phyloP scores from a whole-genome alignment of 2,888 invertebrate genomes.

The Eupithecia dodoneata region DNA sequence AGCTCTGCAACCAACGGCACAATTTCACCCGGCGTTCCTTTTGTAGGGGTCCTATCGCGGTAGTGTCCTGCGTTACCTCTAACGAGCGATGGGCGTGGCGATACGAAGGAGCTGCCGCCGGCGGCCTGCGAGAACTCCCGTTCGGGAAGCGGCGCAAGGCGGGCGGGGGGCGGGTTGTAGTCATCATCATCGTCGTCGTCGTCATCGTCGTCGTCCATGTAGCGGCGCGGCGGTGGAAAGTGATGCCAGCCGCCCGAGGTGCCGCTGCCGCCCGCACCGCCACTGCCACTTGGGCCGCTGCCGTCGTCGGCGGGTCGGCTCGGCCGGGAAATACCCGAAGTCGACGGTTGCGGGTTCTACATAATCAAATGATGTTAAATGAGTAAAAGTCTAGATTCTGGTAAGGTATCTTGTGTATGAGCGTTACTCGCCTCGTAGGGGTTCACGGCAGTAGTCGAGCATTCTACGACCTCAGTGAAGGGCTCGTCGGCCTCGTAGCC shows the following conservation, averaged over 20 bases:
- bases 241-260: slow-evolving; percentile 16
- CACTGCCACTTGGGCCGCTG: slow-evolving; percentile 9
- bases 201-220: slow-evolving; percentile 36
- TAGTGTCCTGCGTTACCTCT: slow-evolving; percentile 13
- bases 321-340: slow-evolving; percentile 54
- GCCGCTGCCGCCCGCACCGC: slow-evolving; percentile 1
- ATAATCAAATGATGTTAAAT: neutral
- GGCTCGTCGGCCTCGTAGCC: slow-evolving; percentile 57
- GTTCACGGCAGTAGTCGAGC: neutral
- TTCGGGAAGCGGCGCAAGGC: slow-evolving; percentile 71
- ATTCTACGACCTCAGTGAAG: neutral
- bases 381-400: neutral
- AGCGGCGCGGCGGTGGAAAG: slow-evolving; percentile 25
- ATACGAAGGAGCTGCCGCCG: slow-evolving; percentile 57
- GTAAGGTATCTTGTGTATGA: neutral
- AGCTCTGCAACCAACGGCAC: slow-evolving; percentile 12
- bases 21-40: neutral
- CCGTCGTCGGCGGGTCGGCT: slow-evolving; percentile 12
- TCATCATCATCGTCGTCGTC: slow-evolving; percentile 36
- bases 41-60: neutral
- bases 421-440: slow-evolving; percentile 63
- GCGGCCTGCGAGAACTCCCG: slow-evolving; percentile 55
- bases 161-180: slow-evolving; percentile 44
- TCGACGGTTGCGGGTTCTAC: slow-evolving; percentile 74
- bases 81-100: slow-evolving; percentile 13